Conservation (phyloP, 1,140 invertebrate genomes). For the Aphis craccivora region DNA sequence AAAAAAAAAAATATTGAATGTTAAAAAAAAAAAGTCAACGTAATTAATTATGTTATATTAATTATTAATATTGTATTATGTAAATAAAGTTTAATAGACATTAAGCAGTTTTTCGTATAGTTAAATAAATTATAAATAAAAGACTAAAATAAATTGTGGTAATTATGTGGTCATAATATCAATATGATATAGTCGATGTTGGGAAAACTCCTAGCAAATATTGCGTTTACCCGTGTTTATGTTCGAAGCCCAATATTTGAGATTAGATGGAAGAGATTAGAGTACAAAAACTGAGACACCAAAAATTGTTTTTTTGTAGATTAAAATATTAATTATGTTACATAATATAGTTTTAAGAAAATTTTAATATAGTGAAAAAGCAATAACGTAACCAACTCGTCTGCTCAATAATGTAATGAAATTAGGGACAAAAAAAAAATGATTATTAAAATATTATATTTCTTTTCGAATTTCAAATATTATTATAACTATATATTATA, state of each 20-base stretch:
- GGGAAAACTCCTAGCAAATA: constrained; percentile 42
- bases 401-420: constrained; percentile 38
- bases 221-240: not conserved
- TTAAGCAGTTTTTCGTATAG: not conserved
- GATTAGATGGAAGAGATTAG: constrained; percentile 53
- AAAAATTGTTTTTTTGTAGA: constrained; percentile 36
- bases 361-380: constrained; percentile 44
- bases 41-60: not conserved
- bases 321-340: constrained; percentile 14
- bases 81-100: constrained; percentile 10
- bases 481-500: not conserved
- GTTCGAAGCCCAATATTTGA: not conserved
- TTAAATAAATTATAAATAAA: constrained; percentile 24
- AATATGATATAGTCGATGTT: not conserved
- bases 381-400: constrained; percentile 36
- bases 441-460: constrained; percentile 22
- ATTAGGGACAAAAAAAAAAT: constrained; percentile 29
- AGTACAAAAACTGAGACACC: constrained; percentile 58
- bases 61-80: not conserved
- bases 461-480: not conserved
- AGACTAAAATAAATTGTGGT: constrained; percentile 31
- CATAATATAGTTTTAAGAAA: not conserved
- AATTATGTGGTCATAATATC: not conserved
- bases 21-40: not conserved
- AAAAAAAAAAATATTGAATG: constrained; percentile 26